Conservation (phyloP, 2,113 vertebrate genomes). For the Leptocoma aspasia region DNA sequence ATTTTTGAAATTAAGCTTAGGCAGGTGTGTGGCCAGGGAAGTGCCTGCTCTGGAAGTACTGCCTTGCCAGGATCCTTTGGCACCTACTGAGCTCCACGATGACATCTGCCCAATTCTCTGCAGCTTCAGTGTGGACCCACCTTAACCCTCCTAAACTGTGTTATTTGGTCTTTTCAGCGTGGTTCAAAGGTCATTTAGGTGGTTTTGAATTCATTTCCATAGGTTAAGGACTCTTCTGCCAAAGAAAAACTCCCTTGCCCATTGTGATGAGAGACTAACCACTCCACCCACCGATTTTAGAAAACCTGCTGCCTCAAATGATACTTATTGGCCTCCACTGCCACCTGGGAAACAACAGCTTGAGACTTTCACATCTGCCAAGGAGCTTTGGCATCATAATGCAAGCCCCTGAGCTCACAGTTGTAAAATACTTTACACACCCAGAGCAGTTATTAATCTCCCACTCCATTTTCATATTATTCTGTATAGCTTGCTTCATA, state of each 20-base stretch:
- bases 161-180: background rate
- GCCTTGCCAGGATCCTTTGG: background rate
- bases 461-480: background rate
- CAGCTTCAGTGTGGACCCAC: background rate
- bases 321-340: background rate
- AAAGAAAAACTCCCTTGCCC: background rate
- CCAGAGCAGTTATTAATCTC: conserved; percentile 9
- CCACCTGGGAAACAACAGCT: conserved; percentile 16
- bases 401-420: background rate
- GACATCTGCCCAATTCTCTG: background rate
- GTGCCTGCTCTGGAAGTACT: background rate
- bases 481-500: background rate
- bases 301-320: background rate
- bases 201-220: background rate
- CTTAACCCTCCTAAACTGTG: background rate
- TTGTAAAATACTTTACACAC: background rate
- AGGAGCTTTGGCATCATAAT: background rate
- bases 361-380: conserved; percentile 20
- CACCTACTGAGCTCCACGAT: background rate
- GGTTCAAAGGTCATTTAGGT: background rate
- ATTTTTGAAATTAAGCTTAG: background rate
- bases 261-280: background rate
- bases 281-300: background rate
- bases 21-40: background rate
- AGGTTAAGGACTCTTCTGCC: background rate